These are phyloP conservation scores for Zapus hudsonius DNA, from an alignment of 2,113 vertebrate species.

Conservation along the genomic window DNA sequence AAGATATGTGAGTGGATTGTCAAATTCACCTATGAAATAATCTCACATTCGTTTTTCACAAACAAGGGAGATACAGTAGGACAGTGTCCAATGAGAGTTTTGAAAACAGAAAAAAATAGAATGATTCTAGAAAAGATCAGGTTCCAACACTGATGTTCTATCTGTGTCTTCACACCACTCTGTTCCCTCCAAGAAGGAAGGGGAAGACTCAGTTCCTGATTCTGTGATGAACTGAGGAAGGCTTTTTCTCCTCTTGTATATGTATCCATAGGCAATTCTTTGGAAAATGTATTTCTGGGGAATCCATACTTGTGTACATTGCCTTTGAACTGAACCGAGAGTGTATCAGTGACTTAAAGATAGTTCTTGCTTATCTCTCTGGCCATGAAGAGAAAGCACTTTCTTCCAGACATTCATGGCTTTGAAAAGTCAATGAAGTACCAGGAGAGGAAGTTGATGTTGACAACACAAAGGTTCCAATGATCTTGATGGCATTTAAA, in stretches of 20 bases:
- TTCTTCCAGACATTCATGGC: not conserved
- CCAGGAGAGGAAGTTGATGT: not conserved
- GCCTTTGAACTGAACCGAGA: constrained; percentile 38
- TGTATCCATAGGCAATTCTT: not conserved
- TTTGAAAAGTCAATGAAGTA: not conserved
- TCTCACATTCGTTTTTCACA: not conserved
- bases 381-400: not conserved
- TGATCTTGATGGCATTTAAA: not conserved
- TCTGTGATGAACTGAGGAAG: not conserved
- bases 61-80: not conserved
- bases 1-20: not conserved
- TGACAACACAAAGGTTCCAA: not conserved
- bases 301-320: not conserved
- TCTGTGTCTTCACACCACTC: rapidly evolving
- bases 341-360: not conserved
- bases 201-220: not conserved
- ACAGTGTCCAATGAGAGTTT: not conserved
- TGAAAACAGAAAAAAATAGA: not conserved
- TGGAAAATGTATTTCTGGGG: not conserved
- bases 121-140: not conserved
- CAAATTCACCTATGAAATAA: not conserved
- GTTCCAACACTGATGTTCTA: not conserved
- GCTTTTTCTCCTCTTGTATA: not conserved
- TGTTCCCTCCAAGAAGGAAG: not conserved
- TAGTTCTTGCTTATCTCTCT: not conserved